Conservation (phyloP, 2,888 invertebrate genomes). For the Leucozona laternaria region DNA sequence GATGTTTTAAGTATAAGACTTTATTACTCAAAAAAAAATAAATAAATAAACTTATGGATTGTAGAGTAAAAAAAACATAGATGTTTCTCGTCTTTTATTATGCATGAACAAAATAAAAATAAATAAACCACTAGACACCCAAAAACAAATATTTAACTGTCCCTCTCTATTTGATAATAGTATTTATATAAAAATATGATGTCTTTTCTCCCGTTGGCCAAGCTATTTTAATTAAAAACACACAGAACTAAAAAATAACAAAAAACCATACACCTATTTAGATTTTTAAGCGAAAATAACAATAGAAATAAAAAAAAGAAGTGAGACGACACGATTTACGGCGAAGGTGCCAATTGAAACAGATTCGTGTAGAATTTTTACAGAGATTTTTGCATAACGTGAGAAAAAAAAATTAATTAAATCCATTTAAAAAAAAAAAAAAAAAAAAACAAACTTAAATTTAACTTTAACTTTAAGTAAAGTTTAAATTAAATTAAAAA, state of each 20-base stretch:
- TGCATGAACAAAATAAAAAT: slow-evolving; percentile 39
- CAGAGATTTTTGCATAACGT: slow-evolving; percentile 68
- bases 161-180: slow-evolving; percentile 63
- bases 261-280: slow-evolving; percentile 41
- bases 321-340: slow-evolving; percentile 30
- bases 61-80: slow-evolving; percentile 63
- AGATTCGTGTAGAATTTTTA: slow-evolving; percentile 65
- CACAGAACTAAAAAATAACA: slow-evolving; percentile 18
- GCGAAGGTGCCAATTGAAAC: slow-evolving; percentile 16
- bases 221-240: slow-evolving; percentile 45
- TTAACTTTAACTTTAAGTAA: slow-evolving; percentile 56
- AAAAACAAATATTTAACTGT: slow-evolving; percentile 32
- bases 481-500: slow-evolving; percentile 20
- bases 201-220: slow-evolving; percentile 72
- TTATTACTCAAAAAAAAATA: slow-evolving; percentile 59
- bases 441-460: slow-evolving; percentile 25
- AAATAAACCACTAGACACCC: slow-evolving; percentile 25
- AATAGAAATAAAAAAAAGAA: slow-evolving; percentile 11
- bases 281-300: slow-evolving; percentile 35
- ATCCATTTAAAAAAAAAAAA: slow-evolving; percentile 13
- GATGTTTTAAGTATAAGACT: slow-evolving; percentile 55
- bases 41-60: slow-evolving; percentile 40
- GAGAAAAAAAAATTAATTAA: slow-evolving; percentile 49
- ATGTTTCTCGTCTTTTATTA: slow-evolving; percentile 67
- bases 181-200: slow-evolving; percentile 35